Conservation (phyloP, 2,113 vertebrate species). For the Alethe diademata region DNA sequence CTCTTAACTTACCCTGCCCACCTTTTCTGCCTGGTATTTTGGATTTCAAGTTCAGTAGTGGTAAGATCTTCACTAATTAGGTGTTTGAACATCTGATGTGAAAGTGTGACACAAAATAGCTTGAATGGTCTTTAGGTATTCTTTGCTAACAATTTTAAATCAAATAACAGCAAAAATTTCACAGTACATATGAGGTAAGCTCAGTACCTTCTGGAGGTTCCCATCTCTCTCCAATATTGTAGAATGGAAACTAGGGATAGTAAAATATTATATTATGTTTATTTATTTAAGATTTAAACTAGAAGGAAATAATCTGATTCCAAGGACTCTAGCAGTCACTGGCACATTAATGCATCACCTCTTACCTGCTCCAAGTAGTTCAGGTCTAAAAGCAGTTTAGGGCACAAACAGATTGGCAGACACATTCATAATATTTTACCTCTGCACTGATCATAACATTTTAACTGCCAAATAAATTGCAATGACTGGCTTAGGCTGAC, state of each 20-base stretch:
- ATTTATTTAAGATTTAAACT: neutral
- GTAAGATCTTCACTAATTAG: neutral
- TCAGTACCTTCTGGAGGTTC: neutral
- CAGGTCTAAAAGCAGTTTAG: neutral
- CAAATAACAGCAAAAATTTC: neutral
- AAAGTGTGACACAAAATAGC: neutral
- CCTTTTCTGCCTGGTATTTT: neutral
- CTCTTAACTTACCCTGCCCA: neutral
- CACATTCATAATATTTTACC: neutral
- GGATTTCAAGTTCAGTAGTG: neutral
- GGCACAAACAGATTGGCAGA: neutral
- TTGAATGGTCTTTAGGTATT: neutral
- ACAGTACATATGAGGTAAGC: neutral
- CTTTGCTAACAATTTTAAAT: neutral
- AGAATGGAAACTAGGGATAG: neutral
- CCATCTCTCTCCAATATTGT: neutral
- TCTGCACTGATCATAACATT: neutral
- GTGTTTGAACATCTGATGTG: neutral
- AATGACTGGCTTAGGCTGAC: neutral
- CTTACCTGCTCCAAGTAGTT: neutral
- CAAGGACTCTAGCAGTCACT: neutral
- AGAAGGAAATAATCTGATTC: neutral
- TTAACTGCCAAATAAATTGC: neutral
- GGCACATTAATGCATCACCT: neutral
- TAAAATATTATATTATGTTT: neutral